Evolutionary conservation across 2,113 vertebrate genomes (phyloP).

Genomic region (Galeopterus variegatus): DNA sequence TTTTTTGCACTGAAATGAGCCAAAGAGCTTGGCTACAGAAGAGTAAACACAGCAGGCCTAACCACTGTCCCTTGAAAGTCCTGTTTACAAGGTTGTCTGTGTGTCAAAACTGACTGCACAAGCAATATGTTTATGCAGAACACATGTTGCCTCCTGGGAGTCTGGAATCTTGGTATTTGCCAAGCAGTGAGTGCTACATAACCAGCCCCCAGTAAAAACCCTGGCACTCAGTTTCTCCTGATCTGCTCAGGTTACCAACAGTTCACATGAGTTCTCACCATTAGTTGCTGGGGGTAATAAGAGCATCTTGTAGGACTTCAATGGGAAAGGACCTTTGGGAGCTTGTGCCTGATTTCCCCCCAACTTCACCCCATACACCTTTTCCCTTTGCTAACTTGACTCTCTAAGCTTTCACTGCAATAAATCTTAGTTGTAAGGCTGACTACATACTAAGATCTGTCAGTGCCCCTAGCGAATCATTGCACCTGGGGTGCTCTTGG

Average conservation of each 20-base stretch:
- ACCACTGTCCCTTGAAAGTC: neutral
- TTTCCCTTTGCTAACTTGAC: neutral
- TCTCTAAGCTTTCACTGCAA: neutral
- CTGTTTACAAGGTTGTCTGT: neutral
- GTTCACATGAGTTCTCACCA: neutral
- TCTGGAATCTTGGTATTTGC: neutral
- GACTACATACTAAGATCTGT: neutral
- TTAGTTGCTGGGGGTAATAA: neutral
- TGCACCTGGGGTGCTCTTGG: neutral
- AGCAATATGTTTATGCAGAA: neutral
- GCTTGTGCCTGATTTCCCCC: neutral
- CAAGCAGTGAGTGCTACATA: neutral
- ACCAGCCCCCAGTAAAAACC: neutral
- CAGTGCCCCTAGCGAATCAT: neutral
- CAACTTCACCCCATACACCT: neutral
- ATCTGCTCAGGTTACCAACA: neutral
- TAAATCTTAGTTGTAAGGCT: neutral
- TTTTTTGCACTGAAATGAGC: neutral
- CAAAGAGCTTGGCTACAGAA: neutral
- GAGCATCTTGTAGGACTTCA: neutral
- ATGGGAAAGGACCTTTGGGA: neutral
- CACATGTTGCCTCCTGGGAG: neutral
- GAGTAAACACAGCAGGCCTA: neutral
- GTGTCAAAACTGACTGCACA: neutral
- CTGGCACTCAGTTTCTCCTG: neutral